Evolutionary conservation across 1,140 invertebrate genomes (phyloP).

Genomic region (Ceratosolen solmsi): DNA sequence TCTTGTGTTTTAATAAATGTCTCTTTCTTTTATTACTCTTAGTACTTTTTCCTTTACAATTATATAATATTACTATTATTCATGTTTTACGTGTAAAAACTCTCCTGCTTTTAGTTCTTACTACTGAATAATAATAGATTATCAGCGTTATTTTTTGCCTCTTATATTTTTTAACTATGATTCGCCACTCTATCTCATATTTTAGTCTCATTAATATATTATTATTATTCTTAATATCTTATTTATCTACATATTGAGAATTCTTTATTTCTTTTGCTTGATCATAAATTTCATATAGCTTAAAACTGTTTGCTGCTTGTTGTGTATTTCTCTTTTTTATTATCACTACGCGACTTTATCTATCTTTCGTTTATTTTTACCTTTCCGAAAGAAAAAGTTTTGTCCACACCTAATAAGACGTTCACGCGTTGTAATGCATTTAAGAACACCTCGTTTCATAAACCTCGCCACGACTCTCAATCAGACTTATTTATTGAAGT

Average conservation of each 20-base stretch:
- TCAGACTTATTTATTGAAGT: constrained; percentile 65
- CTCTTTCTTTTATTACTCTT: constrained; percentile 29
- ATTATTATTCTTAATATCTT: constrained; percentile 55
- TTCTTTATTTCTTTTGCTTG: constrained; percentile 49
- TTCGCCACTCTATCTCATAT: constrained; percentile 23
- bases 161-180: constrained; percentile 22
- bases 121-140: constrained; percentile 50
- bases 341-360: constrained; percentile 47
- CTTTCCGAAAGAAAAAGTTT: constrained; percentile 43
- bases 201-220: constrained; percentile 57
- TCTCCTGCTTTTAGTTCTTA: constrained; percentile 52
- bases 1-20: constrained; percentile 22
- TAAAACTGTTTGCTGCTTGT: constrained; percentile 39
- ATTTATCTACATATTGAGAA: constrained; percentile 60
- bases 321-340: constrained; percentile 47
- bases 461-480: constrained; percentile 47
- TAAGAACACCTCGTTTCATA: constrained; percentile 45
- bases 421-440: constrained; percentile 40
- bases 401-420: constrained; percentile 44
- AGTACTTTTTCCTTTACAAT: constrained; percentile 36
- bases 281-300: constrained; percentile 39
- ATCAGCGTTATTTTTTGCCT: constrained; percentile 28
- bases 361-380: constrained; percentile 39
- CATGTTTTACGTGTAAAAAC: constrained; percentile 54
- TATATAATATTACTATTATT: constrained; percentile 49